Base-by-base conservation (phyloP, 2,113 vertebrate genomes). In the Lycocorax pyrrhopterus region DNA sequence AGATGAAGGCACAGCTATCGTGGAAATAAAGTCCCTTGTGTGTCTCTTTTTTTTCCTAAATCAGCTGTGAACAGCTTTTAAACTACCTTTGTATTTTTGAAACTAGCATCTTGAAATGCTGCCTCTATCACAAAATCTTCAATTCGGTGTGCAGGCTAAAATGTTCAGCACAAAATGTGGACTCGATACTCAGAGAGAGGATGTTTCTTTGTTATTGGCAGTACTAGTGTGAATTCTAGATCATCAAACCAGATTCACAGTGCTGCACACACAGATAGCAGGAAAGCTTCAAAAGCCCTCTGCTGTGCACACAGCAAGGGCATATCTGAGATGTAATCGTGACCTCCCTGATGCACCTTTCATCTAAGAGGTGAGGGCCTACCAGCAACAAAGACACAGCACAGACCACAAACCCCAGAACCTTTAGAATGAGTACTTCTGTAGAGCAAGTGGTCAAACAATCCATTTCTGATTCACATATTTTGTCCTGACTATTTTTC, bases 31-130 rank as follows among this genome's bases (percentile, higher is more conserved):
- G 33, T 87, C 67, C 35, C 84, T 72, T 39, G 60, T 66, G 77
- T 33, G 12, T 18, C 30, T 95, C 13, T 75, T 74, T 84, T 84
- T 55, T 37, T 8, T 10, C n/a, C 52, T 46, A 83, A 91, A 78
- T 74, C 76, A 89, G 26, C 93, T 95, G 76, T 84, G 89, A 94
- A 59, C 53, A 96, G 82, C 87, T 96, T 91, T 82, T 90, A 93
- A 97, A 89, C 47, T 67, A 32, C 27, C 64, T 86, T 84, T 86
- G 9, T 93, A 49, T 82, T 93, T 81, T 96, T 55, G 44, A 75
- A 96, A 79, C 3, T 3, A 63, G 49, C 56, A 63, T 88, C 76
- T 90, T 62, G 39, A 94, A 79, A 52, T 75, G 39, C 88, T 78
- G 19, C 77, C 62, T 96, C 60, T 94, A 81, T 73, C 85, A 94